A percentile compares a stretch with the other conserved stretches of the same genome.
These are phyloP conservation scores for Drosophila pruinosa DNA, from an alignment of 1,140 invertebrate genomes.

Conservation along the genomic window DNA sequence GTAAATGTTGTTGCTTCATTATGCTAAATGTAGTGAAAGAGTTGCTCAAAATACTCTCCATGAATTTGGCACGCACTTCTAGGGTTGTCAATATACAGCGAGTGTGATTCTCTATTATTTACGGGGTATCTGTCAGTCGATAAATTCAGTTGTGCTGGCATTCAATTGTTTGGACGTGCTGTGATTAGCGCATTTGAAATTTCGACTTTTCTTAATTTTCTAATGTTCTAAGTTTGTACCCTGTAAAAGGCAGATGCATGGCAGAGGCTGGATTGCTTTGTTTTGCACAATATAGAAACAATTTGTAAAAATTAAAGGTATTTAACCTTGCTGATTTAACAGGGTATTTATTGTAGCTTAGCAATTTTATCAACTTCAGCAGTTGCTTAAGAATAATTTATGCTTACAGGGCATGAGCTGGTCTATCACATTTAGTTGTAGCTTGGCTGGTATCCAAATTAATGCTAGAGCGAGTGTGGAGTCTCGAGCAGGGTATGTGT, in stretches of 20 bases:
- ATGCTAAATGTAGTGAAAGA: neutral
- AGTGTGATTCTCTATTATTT: neutral
- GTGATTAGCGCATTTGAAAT: neutral
- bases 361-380: no score
- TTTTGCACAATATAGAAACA: no score
- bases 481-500: neutral
- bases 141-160: neutral
- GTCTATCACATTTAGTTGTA: no score
- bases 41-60: neutral
- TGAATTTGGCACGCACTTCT: neutral
- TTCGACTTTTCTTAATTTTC: neutral
- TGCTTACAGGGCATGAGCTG: no score
- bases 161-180: neutral
- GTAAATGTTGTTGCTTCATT: neutral
- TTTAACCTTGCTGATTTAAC: no score
- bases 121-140: neutral
- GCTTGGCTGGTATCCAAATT: no score
- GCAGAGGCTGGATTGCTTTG: neutral
- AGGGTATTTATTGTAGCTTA: no score
- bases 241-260: neutral
- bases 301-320: no score
- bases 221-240: neutral
- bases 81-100: neutral
- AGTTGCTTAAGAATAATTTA: no score
- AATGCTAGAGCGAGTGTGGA: no score